Base-by-base conservation (phyloP, 2,797 vertebrate genomes). In the Monodelphis domestica region DNA sequence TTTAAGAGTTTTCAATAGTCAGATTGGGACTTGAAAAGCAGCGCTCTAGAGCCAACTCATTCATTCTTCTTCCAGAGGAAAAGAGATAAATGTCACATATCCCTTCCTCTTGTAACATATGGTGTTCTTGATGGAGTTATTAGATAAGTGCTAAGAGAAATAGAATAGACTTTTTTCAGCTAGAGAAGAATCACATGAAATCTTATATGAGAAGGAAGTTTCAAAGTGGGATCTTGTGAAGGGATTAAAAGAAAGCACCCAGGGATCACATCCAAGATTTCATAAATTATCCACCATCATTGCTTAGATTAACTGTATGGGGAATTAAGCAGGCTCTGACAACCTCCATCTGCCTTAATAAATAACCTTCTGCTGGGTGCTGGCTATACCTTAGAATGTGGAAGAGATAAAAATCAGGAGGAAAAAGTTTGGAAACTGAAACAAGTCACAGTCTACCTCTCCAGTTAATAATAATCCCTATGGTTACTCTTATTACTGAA, bases 401-500 rank as follows among this genome's bases (percentile, higher is more conserved):
- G 53, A 24, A 87, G 38, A 51, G 90, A 87, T 28, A 57, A 9
- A 89, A 57, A 89, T 88, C 55, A 94, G 2, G 5, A n/a, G 89
- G 30, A 38, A 53, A 87, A 94, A 89, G 38, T 12, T 0, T 89
- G 28, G 84, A 54, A 92, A 53, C 17, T 54, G 54, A 78, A 91
- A 29, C 54, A 89, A 94, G 70, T 87, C 57, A 78, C n/a, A 89
- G 87, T 6, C 29, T 2, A 2, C 15, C 51, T 91, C 87, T 57
- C 87, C 53, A 84, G 24, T 53, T 89, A 87, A 57, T 91, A 45
- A 78, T 21, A 89, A 88, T 53, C 53, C 55, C 53, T 57, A 54
- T 52, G 70, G 91, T 90, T 91, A 91, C 45, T 30, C 21, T 29
- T 21, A 24, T 89, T 63, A 38, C 30, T 84, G 88, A 93, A 91